These are phyloP conservation scores for Zaprionus africanus DNA, from an alignment of 1,140 invertebrate species.

Conservation along the genomic window DNA sequence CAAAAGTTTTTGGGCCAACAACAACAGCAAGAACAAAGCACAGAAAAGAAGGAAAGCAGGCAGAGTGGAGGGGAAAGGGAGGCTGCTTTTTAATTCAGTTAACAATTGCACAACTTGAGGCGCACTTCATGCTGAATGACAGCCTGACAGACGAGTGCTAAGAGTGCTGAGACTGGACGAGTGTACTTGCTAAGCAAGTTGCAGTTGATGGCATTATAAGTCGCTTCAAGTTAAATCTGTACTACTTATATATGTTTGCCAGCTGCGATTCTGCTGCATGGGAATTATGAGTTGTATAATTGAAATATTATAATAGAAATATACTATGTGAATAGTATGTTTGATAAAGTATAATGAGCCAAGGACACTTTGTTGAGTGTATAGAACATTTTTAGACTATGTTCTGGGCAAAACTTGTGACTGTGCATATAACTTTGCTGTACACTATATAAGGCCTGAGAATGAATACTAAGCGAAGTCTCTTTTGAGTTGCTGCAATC, in stretches of 20 bases:
- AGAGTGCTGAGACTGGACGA: neutral
- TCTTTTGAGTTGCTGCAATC: too few species aligned
- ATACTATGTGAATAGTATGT: too few species aligned
- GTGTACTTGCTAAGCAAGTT: neutral
- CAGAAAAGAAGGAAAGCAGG: neutral
- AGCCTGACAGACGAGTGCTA: neutral
- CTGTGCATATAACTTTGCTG: too few species aligned
- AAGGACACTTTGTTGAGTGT: too few species aligned
- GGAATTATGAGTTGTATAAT: neutral
- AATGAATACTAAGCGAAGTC: too few species aligned
- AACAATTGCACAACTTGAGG: constrained; percentile 36
- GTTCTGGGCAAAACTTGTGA: too few species aligned
- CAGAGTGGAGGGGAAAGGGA: neutral
- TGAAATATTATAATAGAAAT: neutral
- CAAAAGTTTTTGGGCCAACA: constrained; percentile 22
- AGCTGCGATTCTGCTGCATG: neutral
- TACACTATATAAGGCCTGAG: too few species aligned
- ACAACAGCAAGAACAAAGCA: too few species aligned
- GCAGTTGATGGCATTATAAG: constrained; percentile 2
- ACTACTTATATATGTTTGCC: neutral
- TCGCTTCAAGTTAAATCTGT: neutral
- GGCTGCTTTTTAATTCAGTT: constrained; percentile 30
- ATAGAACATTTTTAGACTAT: too few species aligned
- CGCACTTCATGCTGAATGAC: constrained; percentile 18
- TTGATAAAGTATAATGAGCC: too few species aligned